phyloP scores from a whole-genome alignment of 64 coral and sea anemone genomes.

The Montipora efflorescens region DNA sequence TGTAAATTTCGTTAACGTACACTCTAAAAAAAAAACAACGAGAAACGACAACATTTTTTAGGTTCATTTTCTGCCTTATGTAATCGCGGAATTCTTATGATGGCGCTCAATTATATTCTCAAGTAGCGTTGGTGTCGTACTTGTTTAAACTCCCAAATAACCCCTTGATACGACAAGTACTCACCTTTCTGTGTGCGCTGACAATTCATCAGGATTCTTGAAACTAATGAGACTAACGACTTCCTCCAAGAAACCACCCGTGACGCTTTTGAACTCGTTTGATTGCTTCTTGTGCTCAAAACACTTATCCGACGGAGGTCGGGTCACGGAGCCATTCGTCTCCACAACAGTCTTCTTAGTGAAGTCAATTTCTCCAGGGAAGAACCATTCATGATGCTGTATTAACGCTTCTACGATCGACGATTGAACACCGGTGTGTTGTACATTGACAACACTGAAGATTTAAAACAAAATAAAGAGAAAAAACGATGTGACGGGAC shows the following conservation, averaged over 20 bases:
- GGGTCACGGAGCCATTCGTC: constrained; percentile 35
- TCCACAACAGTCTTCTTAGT: constrained; percentile 30
- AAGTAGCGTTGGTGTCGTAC: too few species aligned
- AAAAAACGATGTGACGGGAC: background rate
- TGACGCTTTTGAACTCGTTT: constrained; percentile 70
- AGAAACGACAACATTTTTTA: too few species aligned
- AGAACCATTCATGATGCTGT: constrained; percentile 91
- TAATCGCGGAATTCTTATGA: too few species aligned
- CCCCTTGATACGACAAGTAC: background rate
- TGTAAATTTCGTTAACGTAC: too few species aligned
- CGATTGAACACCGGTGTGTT: constrained; percentile 91
- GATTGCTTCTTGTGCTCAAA: constrained; percentile 15
- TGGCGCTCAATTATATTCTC: too few species aligned
- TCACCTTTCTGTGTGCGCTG: constrained; percentile 37
- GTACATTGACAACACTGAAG: constrained; percentile 76
- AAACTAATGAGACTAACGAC: constrained; percentile 80
- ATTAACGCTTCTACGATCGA: constrained; percentile 96
- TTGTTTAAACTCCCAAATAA: too few species aligned
- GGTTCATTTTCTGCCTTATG: too few species aligned
- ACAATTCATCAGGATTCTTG: constrained; percentile 1
- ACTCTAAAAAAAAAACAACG: too few species aligned
- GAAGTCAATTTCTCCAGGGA: constrained; percentile 83
- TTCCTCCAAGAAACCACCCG: constrained; percentile 82
- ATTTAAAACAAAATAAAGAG: background rate
- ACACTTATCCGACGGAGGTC: background rate